Evolutionary conservation across 2,888 invertebrate species (phyloP).

Genomic region (Eupithecia vulgata): DNA sequence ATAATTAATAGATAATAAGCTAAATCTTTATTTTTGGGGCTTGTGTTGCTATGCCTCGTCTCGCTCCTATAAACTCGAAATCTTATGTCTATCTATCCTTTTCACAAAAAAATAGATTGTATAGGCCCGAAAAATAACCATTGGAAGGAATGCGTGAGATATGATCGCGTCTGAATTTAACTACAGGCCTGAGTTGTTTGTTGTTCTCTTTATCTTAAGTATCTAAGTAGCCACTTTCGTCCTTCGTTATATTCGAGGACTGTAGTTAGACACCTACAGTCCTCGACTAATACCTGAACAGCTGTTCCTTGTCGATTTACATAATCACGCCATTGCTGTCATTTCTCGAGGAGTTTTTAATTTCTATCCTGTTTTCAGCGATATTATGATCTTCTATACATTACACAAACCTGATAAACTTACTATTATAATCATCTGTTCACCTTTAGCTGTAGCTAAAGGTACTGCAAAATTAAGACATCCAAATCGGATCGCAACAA

Average conservation of each 20-base stretch:
- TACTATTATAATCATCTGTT: background rate
- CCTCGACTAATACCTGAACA: background rate
- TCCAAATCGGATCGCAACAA: conserved; percentile 14
- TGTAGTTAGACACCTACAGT: background rate
- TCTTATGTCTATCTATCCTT: too few species aligned
- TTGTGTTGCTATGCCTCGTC: too few species aligned
- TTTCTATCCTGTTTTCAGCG: background rate
- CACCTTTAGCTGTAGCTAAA: background rate
- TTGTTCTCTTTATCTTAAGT: background rate
- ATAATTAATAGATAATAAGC: too few species aligned
- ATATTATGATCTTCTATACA: background rate
- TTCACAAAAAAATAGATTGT: too few species aligned
- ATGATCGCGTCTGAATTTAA: background rate
- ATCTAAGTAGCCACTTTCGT: too few species aligned
- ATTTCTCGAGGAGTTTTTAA: background rate
- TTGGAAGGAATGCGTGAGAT: too few species aligned
- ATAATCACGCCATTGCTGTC: background rate
- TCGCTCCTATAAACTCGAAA: too few species aligned
- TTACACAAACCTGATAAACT: background rate
- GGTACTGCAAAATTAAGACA: background rate
- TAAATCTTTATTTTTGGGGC: too few species aligned
- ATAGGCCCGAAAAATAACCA: too few species aligned
- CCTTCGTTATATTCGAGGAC: too few species aligned
- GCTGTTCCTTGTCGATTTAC: background rate
- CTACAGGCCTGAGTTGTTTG: background rate